Evolutionary conservation across 1,140 invertebrate genomes (phyloP).

Genomic region (Cataglyphis hispanica): DNA sequence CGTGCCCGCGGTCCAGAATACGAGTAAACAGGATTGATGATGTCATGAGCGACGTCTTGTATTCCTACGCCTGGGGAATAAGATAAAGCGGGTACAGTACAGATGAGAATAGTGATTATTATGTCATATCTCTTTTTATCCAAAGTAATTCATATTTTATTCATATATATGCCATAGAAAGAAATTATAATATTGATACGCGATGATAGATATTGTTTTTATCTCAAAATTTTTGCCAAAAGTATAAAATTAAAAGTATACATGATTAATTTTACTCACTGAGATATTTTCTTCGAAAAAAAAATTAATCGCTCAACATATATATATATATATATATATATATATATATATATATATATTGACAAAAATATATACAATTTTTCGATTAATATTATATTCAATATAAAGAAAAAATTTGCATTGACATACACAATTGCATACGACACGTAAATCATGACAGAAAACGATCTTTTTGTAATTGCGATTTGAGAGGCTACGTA

Average conservation of each 20-base stretch:
- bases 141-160: not conserved
- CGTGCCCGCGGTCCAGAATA: conserved; percentile 79
- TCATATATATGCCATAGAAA: not conserved
- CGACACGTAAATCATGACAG: too few relatives aligned
- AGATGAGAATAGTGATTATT: conserved; percentile 14
- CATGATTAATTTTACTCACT: not conserved
- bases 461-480: too few relatives aligned
- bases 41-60: conserved; percentile 77
- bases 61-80: conserved; percentile 75
- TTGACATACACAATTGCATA: too few relatives aligned
- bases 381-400: not conserved
- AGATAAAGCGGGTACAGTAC: conserved; percentile 55
- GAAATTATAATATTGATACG: not conserved
- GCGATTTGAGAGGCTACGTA: too few relatives aligned
- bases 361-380: conserved; percentile 5
- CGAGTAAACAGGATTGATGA: conserved; percentile 80
- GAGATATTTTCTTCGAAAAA: not conserved
- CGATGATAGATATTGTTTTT: not conserved
- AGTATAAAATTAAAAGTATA: not conserved
- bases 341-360: not conserved
- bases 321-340: not conserved
- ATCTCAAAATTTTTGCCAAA: not conserved
- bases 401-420: too few relatives aligned
- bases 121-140: not conserved
- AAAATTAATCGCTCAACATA: not conserved